Conservation (phyloP, 2,113 vertebrate species). For the Terrapene triunguis region DNA sequence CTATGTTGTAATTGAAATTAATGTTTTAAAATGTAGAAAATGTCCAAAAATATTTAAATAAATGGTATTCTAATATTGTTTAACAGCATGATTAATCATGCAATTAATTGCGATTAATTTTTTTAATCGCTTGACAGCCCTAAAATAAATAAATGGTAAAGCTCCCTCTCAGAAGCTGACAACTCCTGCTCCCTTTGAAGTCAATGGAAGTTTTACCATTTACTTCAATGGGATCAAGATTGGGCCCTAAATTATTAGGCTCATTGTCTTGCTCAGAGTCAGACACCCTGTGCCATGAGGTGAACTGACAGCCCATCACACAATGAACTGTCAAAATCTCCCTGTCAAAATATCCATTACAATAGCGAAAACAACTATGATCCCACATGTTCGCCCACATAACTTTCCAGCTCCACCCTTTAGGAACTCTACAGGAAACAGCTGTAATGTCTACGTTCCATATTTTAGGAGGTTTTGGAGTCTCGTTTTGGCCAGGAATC, state of each 20-base stretch:
- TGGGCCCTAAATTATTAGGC: background rate
- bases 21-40: too few species aligned
- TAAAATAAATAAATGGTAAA: background rate
- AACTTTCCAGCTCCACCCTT: slow-evolving; percentile 49
- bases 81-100: too few species aligned
- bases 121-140: too few species aligned
- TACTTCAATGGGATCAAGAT: background rate
- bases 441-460: slow-evolving; percentile 22
- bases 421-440: slow-evolving; percentile 37
- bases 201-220: background rate
- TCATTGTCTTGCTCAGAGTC: background rate
- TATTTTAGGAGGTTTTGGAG: background rate
- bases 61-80: too few species aligned
- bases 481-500: background rate
- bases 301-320: background rate
- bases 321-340: background rate
- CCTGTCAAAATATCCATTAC: background rate
- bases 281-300: background rate
- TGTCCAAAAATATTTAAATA: too few species aligned
- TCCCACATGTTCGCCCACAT: slow-evolving; percentile 32
- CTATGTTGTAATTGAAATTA: too few species aligned
- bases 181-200: background rate
- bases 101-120: too few species aligned
- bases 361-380: background rate
- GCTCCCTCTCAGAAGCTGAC: background rate